Base-by-base conservation (phyloP, 2,888 invertebrate species). In the Drosophila antonietae region DNA sequence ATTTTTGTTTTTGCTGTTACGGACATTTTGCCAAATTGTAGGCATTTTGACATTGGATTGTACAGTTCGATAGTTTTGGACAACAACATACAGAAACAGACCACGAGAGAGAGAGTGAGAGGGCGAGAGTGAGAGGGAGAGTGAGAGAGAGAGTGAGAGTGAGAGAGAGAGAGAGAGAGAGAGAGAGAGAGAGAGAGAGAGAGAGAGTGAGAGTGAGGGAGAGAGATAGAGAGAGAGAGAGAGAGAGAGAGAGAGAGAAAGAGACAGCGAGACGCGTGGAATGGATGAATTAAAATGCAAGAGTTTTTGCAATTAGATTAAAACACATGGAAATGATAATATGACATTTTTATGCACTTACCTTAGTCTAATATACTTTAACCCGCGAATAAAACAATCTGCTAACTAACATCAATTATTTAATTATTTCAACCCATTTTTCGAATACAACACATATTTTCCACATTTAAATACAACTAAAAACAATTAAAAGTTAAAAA, bases 351-450 rank as follows among this genome's bases (percentile, higher is more conserved):
- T 37, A 28, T 58, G 43, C 84, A 84, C 84, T 84, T 84, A 84
- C 84, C 84, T 84, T 84, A 74, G 78, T 70, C 84, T 88, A 88
- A 77, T 44, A 72, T 43, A 52, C 18, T 44, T 55, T 71, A 80
- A 80, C 83, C 83, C 88, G 88, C 57, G 47, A 56, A 74, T 70
- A 66, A 73, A 53, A 69, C 66, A 72, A 73, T 55, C 43, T 53
- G 65, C 56, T 69, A 59, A 67, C 88, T 85, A 84, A 82, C 78
- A 82, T 73, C 87, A 69, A 73, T 59, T 23, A 68, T 51, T 63
- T 18, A 67, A 71, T 56, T 57, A 5, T 62, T 69, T 47, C 62
- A 74, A 73, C 86, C 84, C 84, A 80, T 8, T 57, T 59, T 66
- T 66, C 53, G 63, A 81, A 79, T 64, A 81, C 69, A 69, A 80